Conservation (phyloP, 2,797 vertebrate species). For the Pogonophryne albipinna region DNA sequence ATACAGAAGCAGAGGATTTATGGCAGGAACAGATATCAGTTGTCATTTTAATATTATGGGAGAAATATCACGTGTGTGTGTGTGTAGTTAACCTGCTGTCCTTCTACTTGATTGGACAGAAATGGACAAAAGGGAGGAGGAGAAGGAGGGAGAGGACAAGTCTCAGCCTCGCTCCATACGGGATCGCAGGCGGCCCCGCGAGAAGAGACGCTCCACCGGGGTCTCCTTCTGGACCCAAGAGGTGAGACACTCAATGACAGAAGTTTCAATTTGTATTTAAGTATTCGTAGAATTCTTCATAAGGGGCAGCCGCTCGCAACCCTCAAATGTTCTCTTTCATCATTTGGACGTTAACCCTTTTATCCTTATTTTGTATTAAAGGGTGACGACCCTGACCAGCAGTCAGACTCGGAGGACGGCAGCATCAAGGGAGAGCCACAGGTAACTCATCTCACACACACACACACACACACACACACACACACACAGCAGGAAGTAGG, state of each 20-base stretch:
- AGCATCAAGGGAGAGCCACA: slow-evolving; percentile 92
- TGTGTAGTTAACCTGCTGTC: background rate
- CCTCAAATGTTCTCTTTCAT: slow-evolving; percentile 14
- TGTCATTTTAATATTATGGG: background rate
- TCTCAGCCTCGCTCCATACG: slow-evolving; percentile 96
- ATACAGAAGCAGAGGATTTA: background rate
- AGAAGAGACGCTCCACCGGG: slow-evolving; percentile 97
- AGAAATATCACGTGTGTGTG: too few relatives aligned
- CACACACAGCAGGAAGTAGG: background rate
- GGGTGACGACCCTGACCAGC: slow-evolving; percentile 96
- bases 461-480: background rate
- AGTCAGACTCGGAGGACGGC: slow-evolving; percentile 94
- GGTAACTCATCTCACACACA: slow-evolving; percentile 76
- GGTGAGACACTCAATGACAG: slow-evolving; percentile 79
- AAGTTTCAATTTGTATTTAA: background rate
- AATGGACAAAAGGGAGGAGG: slow-evolving; percentile 92
- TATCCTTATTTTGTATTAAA: slow-evolving; percentile 66
- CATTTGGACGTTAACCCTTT: background rate
- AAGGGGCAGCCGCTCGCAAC: background rate
- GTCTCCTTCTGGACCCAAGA: slow-evolving; percentile 96
- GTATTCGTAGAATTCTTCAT: background rate
- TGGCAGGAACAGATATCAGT: too few relatives aligned
- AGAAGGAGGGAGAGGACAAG: slow-evolving; percentile 96
- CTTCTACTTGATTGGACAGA: slow-evolving; percentile 80
- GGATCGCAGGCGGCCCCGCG: slow-evolving; percentile 95